These are phyloP conservation scores for Leptoclinus maculatus DNA, from an alignment of 2,797 vertebrate genomes.

Conservation along the genomic window DNA sequence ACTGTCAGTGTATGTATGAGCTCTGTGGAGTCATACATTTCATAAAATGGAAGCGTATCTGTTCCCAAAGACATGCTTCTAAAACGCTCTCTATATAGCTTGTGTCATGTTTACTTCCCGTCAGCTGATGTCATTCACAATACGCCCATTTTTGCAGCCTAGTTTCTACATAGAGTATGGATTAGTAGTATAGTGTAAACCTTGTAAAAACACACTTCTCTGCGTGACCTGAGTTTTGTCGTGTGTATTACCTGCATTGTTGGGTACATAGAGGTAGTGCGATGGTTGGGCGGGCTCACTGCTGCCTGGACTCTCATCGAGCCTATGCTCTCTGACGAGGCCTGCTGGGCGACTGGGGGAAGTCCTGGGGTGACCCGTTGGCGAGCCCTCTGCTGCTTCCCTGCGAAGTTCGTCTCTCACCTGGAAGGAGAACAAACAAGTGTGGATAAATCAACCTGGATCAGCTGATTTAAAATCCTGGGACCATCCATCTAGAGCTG, in stretches of 20 bases:
- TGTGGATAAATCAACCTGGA: neutral
- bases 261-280: slow-evolving; percentile 90
- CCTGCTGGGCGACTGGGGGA: neutral
- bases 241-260: slow-evolving; percentile 83
- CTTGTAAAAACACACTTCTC: neutral
- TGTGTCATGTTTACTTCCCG: too few relatives aligned
- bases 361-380: slow-evolving; percentile 8
- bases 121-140: too few relatives aligned
- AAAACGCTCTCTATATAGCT: too few relatives aligned
- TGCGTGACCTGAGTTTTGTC: neutral
- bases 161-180: neutral
- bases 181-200: too few relatives aligned
- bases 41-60: too few relatives aligned
- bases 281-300: slow-evolving; percentile 59
- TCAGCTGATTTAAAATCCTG: neutral
- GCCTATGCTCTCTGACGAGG: slow-evolving; percentile 12
- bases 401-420: neutral
- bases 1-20: too few relatives aligned
- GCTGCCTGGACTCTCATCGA: neutral
- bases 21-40: too few relatives aligned
- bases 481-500: neutral
- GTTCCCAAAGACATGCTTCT: too few relatives aligned
- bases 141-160: too few relatives aligned
- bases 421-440: slow-evolving; percentile 24
- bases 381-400: slow-evolving; percentile 6